These are phyloP conservation scores for Idaea dimidiata DNA, from an alignment of 2,888 invertebrate genomes.

Conservation along the genomic window DNA sequence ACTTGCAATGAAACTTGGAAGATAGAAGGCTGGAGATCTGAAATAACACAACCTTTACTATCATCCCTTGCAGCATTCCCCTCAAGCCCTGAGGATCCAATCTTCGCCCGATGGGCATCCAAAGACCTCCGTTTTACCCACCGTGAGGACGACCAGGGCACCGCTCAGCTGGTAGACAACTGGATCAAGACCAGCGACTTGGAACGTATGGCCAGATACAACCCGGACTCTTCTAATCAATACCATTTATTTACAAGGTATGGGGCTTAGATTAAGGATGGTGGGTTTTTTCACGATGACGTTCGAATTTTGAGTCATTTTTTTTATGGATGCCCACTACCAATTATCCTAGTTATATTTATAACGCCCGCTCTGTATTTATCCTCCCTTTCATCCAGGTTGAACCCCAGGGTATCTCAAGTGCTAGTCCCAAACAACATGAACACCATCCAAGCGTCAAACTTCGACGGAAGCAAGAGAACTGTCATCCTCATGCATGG, in stretches of 20 bases:
- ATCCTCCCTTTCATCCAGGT: constrained; percentile 17
- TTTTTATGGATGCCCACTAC: too few relatives aligned
- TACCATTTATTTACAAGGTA: constrained; percentile 51
- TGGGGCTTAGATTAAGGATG: too few relatives aligned
- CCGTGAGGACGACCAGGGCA: constrained; percentile 34
- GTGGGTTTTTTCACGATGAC: too few relatives aligned
- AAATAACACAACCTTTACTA: too few relatives aligned
- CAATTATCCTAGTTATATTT: too few relatives aligned
- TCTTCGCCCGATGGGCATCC: constrained; percentile 33
- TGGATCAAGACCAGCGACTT: constrained; percentile 44
- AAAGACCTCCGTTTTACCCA: constrained; percentile 38
- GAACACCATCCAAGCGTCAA: constrained; percentile 25
- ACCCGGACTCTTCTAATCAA: constrained; percentile 37
- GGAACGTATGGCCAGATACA: constrained; percentile 29
- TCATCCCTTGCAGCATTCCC: constrained; percentile 2
- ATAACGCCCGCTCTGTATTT: too few relatives aligned
- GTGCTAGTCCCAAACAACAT: constrained; percentile 34
- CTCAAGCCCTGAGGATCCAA: constrained; percentile 30
- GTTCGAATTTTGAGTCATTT: too few relatives aligned
- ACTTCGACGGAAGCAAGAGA: constrained; percentile 29
- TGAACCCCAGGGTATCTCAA: constrained; percentile 39
- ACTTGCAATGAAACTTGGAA: too few relatives aligned
- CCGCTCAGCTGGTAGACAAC: constrained; percentile 39
- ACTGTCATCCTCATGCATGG: constrained; percentile 45
- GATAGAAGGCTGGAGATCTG: too few relatives aligned